phyloP scores from a whole-genome alignment of 2,888 invertebrate genomes.

The Polymixis lichenea region DNA sequence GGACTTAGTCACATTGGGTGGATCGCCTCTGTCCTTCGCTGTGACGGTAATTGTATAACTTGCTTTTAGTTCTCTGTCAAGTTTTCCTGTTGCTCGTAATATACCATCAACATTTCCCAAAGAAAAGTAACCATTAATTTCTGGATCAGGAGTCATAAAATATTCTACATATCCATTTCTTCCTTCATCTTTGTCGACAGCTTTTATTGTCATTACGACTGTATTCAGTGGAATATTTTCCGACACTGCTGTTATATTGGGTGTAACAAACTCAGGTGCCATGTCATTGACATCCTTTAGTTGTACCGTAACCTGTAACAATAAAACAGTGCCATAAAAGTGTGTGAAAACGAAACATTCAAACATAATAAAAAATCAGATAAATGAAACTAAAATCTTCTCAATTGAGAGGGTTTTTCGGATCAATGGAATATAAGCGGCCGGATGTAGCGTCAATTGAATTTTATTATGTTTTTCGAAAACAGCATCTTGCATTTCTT shows the following conservation, averaged over 20 bases:
- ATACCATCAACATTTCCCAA: slow-evolving; percentile 97
- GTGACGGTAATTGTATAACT: slow-evolving; percentile 94
- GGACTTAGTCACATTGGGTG: slow-evolving; percentile 93
- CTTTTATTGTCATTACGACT: slow-evolving; percentile 97
- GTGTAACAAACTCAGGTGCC: slow-evolving; percentile 95
- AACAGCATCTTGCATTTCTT: slow-evolving; percentile 41
- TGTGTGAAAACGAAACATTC: slow-evolving; percentile 57
- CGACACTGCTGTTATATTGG: slow-evolving; percentile 94
- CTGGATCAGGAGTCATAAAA: slow-evolving; percentile 92
- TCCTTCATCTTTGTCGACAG: slow-evolving; percentile 97
- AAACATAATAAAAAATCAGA: slow-evolving; percentile 55
- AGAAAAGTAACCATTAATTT: slow-evolving; percentile 93
- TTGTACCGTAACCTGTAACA: slow-evolving; percentile 94
- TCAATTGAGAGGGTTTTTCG: slow-evolving; percentile 24
- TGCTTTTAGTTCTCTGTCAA: slow-evolving; percentile 95
- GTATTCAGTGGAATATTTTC: slow-evolving; percentile 97
- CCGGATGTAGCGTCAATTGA: slow-evolving; percentile 48
- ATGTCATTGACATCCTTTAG: slow-evolving; percentile 98
- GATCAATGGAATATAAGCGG: slow-evolving; percentile 45
- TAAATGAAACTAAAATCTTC: slow-evolving; percentile 52
- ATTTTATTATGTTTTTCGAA: slow-evolving; percentile 48
- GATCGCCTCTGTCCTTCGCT: slow-evolving; percentile 97
- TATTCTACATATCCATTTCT: slow-evolving; percentile 98
- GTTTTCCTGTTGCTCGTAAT: slow-evolving; percentile 94
- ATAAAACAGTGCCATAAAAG: slow-evolving; percentile 57